phyloP scores from a whole-genome alignment of 2,888 invertebrate genomes.

The Eubasilissa splendida region DNA sequence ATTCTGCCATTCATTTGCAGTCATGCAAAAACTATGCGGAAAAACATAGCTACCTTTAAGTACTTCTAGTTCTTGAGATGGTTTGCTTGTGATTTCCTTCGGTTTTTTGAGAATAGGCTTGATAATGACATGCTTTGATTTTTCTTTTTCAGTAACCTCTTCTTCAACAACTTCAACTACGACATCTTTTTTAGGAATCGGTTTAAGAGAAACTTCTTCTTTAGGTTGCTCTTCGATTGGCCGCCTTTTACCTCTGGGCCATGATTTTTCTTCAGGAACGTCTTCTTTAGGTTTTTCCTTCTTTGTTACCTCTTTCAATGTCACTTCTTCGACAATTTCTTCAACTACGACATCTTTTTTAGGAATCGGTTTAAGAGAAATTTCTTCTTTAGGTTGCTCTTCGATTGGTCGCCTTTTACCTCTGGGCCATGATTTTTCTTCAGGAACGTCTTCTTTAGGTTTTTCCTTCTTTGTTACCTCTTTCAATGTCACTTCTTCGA shows the following conservation, averaged over 20 bases:
- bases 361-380: constrained; percentile 65
- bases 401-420: constrained; percentile 62
- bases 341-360: constrained; percentile 61
- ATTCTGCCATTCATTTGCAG: too few relatives aligned
- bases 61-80: constrained; percentile 60
- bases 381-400: constrained; percentile 57
- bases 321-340: constrained; percentile 59
- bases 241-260: constrained; percentile 60
- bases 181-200: constrained; percentile 60
- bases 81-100: constrained; percentile 59
- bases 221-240: constrained; percentile 62
- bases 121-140: constrained; percentile 57
- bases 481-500: constrained; percentile 54
- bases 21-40: background rate
- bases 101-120: constrained; percentile 60
- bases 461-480: constrained; percentile 58
- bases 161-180: constrained; percentile 61
- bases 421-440: constrained; percentile 61
- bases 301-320: constrained; percentile 32
- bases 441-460: constrained; percentile 41
- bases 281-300: constrained; percentile 61
- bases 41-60: constrained; percentile 59
- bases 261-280: constrained; percentile 58
- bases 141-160: constrained; percentile 58
- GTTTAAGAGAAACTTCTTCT: constrained; percentile 64